Percentiles rank a stretch among this genome's conserved stretches.
Conservation (phyloP, 2,888 invertebrate genomes). For the Drosophila cognata region DNA sequence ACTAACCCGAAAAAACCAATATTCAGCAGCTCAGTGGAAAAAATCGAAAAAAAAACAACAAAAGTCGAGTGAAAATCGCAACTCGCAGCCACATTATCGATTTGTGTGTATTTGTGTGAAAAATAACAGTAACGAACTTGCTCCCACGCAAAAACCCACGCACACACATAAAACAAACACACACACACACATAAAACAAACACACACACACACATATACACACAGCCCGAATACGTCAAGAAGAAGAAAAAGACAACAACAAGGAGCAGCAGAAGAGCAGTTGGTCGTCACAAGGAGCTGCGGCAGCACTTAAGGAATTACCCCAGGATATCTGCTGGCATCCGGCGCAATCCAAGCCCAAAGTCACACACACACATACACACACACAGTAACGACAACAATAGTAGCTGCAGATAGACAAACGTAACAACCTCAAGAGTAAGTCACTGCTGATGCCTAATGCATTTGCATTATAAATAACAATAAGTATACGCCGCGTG, state of each 20-base stretch:
- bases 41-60: constrained; percentile 10
- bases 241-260: constrained; percentile 40
- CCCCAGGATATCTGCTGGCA: constrained; percentile 40
- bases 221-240: constrained; percentile 54
- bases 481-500: constrained; percentile 61
- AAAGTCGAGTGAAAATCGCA: constrained; percentile 40
- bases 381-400: neutral
- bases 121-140: constrained; percentile 71
- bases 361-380: constrained; percentile 5
- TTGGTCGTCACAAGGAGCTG: constrained; percentile 34
- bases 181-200: constrained; percentile 3
- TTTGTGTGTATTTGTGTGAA: constrained; percentile 78
- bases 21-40: constrained; percentile 13
- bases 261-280: constrained; percentile 22
- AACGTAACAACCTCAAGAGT: constrained; percentile 46
- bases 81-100: constrained; percentile 67
- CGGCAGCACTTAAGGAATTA: constrained; percentile 54
- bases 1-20: constrained; percentile 18
- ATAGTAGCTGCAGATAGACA: constrained; percentile 15
- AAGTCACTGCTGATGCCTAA: constrained; percentile 50
- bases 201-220: constrained; percentile 2
- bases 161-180: constrained; percentile 2
- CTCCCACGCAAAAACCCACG: constrained; percentile 35
- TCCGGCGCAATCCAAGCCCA: constrained; percentile 32
- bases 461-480: constrained; percentile 61